A percentile compares a stretch with the other conserved stretches of the same genome.
These are phyloP conservation scores for Eumeta japonica DNA, from an alignment of 1,140 invertebrate genomes.

Conservation along the genomic window DNA sequence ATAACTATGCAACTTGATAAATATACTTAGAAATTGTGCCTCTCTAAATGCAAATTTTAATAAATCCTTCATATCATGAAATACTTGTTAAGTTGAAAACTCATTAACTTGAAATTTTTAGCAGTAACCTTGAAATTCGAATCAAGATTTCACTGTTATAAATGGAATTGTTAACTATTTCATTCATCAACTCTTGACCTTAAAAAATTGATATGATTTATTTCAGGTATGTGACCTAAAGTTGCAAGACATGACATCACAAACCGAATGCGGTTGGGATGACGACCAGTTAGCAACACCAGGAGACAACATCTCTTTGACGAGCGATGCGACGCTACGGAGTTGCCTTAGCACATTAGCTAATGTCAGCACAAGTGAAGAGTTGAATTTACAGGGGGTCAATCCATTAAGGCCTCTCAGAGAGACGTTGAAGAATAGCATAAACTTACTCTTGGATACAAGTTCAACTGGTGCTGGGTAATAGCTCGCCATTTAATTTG, in stretches of 20 bases:
- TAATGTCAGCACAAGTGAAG: conserved; percentile 38
- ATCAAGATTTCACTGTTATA: background rate
- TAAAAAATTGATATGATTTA: too few relatives aligned
- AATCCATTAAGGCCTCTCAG: conserved; percentile 36
- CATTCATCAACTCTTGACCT: background rate
- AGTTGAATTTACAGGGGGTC: conserved; percentile 28
- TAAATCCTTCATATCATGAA: too few relatives aligned
- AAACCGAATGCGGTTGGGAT: conserved; percentile 19
- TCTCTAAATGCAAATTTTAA: too few relatives aligned
- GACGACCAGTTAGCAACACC: conserved; percentile 15
- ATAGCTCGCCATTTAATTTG: too few relatives aligned
- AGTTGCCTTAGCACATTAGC: conserved; percentile 37
- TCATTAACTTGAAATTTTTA: too few relatives aligned
- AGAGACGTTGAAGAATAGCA: conserved; percentile 43
- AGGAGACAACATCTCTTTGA: conserved; percentile 19
- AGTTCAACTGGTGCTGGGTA: conserved; percentile 24
- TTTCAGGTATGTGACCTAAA: conserved; percentile 40
- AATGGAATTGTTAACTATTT: conserved; percentile 6
- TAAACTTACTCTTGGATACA: conserved; percentile 42
- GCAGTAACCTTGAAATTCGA: too few relatives aligned
- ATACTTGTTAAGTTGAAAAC: too few relatives aligned
- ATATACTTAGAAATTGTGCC: too few relatives aligned
- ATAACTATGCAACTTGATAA: too few relatives aligned
- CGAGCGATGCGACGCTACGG: conserved; percentile 30
- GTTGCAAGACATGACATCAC: conserved; percentile 34